A percentile compares a stretch with the other conserved stretches of the same genome.
These are phyloP conservation scores for Latrodectus elegans DNA, from an alignment of 2,888 invertebrate species.

Conservation along the genomic window DNA sequence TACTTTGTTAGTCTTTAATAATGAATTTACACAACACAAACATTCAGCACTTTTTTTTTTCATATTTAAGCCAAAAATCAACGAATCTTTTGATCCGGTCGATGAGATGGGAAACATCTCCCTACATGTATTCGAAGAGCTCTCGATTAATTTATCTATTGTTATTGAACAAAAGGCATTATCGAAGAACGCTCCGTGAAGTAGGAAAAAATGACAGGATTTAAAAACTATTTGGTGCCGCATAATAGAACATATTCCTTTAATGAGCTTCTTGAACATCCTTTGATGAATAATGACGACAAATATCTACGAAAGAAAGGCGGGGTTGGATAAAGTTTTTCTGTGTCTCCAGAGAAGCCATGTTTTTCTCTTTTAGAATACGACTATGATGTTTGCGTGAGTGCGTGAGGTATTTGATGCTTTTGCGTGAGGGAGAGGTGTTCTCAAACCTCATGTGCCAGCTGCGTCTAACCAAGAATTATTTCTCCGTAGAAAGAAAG, in stretches of 20 bases:
- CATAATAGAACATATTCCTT: conserved; percentile 25
- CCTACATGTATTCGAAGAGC: neutral
- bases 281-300: conserved; percentile 45
- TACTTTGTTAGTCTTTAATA: too few relatives aligned
- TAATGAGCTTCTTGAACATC: conserved; percentile 43
- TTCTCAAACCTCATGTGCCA: conserved; percentile 43
- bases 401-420: conserved; percentile 41
- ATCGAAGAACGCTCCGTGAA: neutral
- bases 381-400: conserved; percentile 16
- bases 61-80: too few relatives aligned
- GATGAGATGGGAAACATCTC: neutral
- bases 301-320: conserved; percentile 29
- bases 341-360: conserved; percentile 20
- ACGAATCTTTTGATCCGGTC: neutral
- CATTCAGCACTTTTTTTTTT: too few relatives aligned
- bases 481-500: conserved; percentile 39
- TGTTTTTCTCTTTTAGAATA: conserved; percentile 15
- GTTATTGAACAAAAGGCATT: conserved; percentile 24
- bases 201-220: conserved; percentile 24
- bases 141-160: conserved; percentile 37
- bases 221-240: conserved; percentile 48
- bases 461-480: conserved; percentile 63
- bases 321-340: conserved; percentile 30
- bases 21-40: too few relatives aligned
- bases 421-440: conserved; percentile 36